Conservation (phyloP, 2,888 invertebrate species). For the Chaitophorus viminalis region DNA sequence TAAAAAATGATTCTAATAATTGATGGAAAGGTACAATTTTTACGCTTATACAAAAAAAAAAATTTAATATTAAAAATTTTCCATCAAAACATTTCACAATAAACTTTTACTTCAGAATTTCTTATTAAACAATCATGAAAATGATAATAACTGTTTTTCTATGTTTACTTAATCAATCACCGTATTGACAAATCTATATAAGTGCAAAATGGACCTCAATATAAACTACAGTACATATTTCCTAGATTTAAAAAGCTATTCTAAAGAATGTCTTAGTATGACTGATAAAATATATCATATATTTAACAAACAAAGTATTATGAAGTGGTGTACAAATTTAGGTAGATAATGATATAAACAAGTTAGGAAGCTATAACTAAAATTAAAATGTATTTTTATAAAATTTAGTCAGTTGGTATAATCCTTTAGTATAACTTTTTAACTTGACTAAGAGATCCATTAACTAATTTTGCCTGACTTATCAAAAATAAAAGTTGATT, state of each 20-base stretch:
- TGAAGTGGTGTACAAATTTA: neutral
- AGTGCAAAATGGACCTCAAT: too few species aligned
- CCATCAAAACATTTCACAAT: neutral
- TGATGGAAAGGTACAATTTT: neutral
- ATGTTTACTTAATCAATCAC: too few species aligned
- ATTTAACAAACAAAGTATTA: neutral
- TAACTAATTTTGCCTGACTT: too few species aligned
- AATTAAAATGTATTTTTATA: neutral
- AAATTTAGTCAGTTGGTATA: neutral
- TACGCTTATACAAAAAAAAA: neutral
- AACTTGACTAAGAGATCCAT: neutral
- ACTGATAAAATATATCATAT: neutral
- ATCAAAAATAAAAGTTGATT: too few species aligned
- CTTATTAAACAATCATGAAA: neutral
- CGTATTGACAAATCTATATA: too few species aligned
- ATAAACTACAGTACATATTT: too few species aligned
- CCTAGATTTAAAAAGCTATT: too few species aligned
- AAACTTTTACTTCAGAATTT: neutral
- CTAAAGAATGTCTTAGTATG: too few species aligned
- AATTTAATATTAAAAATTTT: neutral
- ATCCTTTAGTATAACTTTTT: neutral
- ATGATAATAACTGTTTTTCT: too few species aligned
- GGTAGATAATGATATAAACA: neutral
- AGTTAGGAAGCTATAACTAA: neutral
- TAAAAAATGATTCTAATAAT: neutral